phyloP scores from a whole-genome alignment of 2,113 vertebrate genomes.

The Nothocercus nigrocapillus region DNA sequence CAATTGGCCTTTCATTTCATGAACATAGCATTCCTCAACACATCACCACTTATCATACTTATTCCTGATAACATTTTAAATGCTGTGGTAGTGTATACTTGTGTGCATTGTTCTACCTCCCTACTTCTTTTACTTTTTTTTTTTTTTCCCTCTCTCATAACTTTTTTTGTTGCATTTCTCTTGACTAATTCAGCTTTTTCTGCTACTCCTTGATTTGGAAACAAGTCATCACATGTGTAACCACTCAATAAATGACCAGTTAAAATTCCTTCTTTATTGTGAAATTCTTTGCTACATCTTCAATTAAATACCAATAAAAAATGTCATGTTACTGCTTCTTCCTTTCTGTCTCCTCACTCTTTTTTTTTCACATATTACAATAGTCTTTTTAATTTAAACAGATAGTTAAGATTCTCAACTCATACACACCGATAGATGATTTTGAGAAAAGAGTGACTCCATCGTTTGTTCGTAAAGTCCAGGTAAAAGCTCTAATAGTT shows the following conservation, averaged over 20 bases:
- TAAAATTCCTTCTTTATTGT: neutral
- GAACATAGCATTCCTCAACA: neutral
- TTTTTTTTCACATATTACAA: neutral
- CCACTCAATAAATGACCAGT: neutral
- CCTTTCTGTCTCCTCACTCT: neutral
- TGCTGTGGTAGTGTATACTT: neutral
- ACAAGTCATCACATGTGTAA: neutral
- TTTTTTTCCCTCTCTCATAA: too few relatives aligned
- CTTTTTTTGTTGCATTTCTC: neutral
- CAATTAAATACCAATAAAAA: neutral
- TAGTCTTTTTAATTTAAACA: constrained; percentile 64
- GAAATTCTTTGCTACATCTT: neutral
- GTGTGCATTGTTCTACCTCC: neutral
- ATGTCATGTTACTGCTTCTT: neutral
- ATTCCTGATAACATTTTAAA: neutral
- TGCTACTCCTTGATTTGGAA: neutral
- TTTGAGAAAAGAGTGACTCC: constrained; percentile 96
- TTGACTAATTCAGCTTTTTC: neutral
- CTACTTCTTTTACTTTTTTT: neutral
- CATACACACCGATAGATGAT: constrained; percentile 96
- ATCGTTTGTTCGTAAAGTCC: constrained; percentile 94
- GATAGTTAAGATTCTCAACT: constrained; percentile 98
- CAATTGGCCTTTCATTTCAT: neutral
- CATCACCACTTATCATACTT: neutral
- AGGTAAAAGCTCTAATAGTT: constrained; percentile 77